phyloP scores from a whole-genome alignment of 2,797 vertebrate species.

The Bradypodion pumilum region DNA sequence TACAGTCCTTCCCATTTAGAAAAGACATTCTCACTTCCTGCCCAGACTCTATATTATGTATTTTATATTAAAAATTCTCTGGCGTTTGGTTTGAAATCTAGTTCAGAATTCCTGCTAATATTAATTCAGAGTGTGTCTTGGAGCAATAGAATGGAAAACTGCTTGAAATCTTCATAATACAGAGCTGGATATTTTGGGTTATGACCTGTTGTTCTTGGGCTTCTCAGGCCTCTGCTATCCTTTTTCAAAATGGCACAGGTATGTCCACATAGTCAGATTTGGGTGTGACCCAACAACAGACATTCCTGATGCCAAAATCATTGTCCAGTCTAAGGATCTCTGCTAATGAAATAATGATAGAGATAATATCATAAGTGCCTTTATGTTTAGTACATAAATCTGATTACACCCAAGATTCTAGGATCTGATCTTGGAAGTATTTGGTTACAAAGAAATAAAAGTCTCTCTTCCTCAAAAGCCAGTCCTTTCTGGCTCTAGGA shows the following conservation, averaged over 20 bases:
- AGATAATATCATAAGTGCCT: not conserved
- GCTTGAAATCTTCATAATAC: not conserved
- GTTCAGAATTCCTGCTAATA: slow-evolving; percentile 23
- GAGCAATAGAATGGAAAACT: slow-evolving; percentile 21
- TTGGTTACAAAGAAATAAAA: too few species aligned
- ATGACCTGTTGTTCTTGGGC: not conserved
- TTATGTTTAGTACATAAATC: not conserved
- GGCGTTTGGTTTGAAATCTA: slow-evolving; percentile 16
- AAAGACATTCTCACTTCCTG: slow-evolving; percentile 6
- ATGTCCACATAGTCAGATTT: not conserved
- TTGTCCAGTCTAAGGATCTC: not conserved
- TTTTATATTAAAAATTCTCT: slow-evolving; percentile 13
- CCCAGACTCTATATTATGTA: slow-evolving; percentile 24
- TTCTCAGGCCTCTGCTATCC: not conserved
- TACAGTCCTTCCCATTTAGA: slow-evolving; percentile 16
- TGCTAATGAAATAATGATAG: not conserved
- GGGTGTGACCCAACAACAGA: not conserved
- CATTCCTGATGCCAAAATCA: not conserved
- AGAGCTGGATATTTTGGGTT: not conserved
- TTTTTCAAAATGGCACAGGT: not conserved
- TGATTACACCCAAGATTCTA: not conserved
- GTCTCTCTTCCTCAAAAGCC: too few species aligned
- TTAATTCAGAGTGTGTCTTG: slow-evolving; percentile 9
- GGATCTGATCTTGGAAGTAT: not conserved
- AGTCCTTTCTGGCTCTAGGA: too few species aligned